phyloP scores from a whole-genome alignment of 2,797 vertebrate species.

The Phylloscopus collybita region DNA sequence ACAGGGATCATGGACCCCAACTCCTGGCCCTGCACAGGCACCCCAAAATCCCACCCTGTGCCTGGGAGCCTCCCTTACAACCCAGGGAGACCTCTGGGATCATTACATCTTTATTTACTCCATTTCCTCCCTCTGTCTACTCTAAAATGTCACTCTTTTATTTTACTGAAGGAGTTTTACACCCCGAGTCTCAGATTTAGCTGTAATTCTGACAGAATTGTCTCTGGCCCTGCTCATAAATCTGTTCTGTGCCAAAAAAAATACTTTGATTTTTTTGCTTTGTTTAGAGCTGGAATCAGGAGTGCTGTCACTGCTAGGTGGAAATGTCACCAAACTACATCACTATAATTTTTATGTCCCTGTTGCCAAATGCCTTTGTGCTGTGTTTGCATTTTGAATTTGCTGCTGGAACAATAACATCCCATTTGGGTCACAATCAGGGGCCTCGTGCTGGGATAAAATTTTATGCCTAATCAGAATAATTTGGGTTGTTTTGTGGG shows the following conservation, averaged over 20 bases:
- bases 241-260: background rate
- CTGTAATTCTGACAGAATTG: background rate
- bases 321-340: background rate
- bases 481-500: background rate
- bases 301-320: background rate
- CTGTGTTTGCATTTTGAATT: background rate
- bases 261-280: background rate
- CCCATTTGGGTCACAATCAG: background rate
- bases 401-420: background rate
- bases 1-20: background rate
- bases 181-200: background rate
- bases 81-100: background rate
- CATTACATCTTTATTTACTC: background rate
- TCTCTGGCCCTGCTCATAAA: background rate
- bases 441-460: background rate
- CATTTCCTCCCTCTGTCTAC: background rate
- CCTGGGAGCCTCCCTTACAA: background rate
- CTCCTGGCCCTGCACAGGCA: background rate
- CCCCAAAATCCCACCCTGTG: background rate
- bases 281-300: background rate
- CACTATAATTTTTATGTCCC: background rate
- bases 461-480: slow-evolving; percentile 22
- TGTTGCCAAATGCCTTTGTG: background rate
- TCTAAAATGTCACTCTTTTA: background rate
- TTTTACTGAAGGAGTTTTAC: background rate